Evolutionary conservation across 2,888 invertebrate species (phyloP), one percentile per base, ranked within the genome.

Genomic region (Dusona sp.): DNA sequence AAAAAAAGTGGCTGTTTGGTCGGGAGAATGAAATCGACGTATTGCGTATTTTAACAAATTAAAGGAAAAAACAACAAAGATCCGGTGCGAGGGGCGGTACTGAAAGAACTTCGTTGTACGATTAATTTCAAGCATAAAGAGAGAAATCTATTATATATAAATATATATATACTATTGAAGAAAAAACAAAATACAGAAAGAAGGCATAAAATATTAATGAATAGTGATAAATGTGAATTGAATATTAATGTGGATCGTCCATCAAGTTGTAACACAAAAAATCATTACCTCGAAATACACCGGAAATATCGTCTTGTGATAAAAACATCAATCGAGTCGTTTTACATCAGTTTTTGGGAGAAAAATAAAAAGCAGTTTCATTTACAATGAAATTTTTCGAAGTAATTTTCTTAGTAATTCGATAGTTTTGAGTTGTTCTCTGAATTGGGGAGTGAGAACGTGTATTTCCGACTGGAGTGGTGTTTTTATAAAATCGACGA

Each of bases 101-200:
- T 25, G 70, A 75, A 70, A 79, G 36, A 48, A 70, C 75, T 79
- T 74, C 72, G 73, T 74, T 82, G 81, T 85, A 85, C 72, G 81
- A 81, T 73, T 85, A 82, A 85, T 79, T 74, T 79, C 70, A 74
- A 74, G 67, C 29, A 80, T 65, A 74, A 29, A 75, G 22, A 79
- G 36, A 65, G 36, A 79, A 22, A 79, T 70, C 57, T 65, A 74
- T 73, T 82, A 85, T 61, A 78, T 74, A 78, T 16, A 74, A 36
- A 79, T 64, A 77, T 57, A 79, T 64, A 77, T 57, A 79, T 64
- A 75, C 25, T 67, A 67, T 67, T 67, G 38, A 38, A 67, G 1
- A 36, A 65, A 45, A 54, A 61, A 25, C 4, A 25, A 42, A 68
- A 68, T n/a, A n/a, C n/a, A 67, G n/a, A 78, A 22, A 38, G 38